Percentiles rank a stretch among this genome's conserved stretches.
phyloP scores from a whole-genome alignment of 2,113 vertebrate species.

The Nettapus auritus region DNA sequence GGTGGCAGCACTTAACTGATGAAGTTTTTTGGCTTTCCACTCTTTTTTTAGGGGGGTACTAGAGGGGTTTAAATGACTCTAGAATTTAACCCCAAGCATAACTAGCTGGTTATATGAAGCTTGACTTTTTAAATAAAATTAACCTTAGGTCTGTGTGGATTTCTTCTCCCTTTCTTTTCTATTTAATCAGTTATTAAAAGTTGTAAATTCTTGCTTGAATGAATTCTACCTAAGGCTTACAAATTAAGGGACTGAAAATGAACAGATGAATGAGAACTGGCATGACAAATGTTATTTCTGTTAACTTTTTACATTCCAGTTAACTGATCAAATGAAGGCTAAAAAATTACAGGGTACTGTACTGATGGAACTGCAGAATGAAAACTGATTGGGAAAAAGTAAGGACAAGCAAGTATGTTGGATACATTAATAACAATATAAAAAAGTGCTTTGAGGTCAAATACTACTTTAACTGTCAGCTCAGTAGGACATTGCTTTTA shows the following conservation, averaged over 20 bases:
- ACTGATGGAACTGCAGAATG: not conserved
- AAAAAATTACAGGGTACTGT: not conserved
- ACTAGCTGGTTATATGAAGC: not conserved
- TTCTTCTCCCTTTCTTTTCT: not conserved
- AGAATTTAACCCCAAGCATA: not conserved
- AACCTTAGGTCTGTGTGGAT: not conserved
- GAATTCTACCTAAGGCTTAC: not conserved
- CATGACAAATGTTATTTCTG: not conserved
- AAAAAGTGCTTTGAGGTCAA: not conserved
- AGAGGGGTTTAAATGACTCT: not conserved
- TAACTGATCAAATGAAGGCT: not conserved
- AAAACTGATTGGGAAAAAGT: not conserved
- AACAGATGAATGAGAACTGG: not conserved
- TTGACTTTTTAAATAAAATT: not conserved
- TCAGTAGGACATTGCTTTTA: not conserved
- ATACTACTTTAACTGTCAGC: not conserved
- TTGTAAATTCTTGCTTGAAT: not conserved
- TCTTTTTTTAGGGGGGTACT: not conserved
- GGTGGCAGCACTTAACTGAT: not conserved
- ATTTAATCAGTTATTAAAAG: not conserved
- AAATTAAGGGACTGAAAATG: not conserved
- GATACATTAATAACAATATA: not conserved
- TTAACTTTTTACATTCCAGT: not conserved
- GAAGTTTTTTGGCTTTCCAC: not conserved
- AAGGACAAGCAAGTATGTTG: not conserved